Base-by-base conservation (phyloP, 2,113 vertebrate genomes). In the Leucoraja erinaceus region DNA sequence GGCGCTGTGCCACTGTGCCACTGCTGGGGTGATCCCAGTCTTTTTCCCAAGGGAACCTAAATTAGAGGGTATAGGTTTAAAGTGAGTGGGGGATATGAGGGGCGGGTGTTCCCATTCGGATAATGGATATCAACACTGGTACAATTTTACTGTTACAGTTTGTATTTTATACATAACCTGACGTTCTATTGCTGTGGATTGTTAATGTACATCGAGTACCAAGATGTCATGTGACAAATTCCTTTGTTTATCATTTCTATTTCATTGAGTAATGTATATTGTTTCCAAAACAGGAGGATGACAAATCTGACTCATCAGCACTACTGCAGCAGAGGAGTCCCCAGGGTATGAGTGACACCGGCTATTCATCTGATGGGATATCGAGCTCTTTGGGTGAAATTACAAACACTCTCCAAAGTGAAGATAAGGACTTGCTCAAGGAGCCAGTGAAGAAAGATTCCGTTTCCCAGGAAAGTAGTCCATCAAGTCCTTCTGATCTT, bases 401-500 rank as follows among this genome's bases (percentile, higher is more conserved):
- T 94, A 96, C 96, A 94, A 96, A 96, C 95, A 95, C 97, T 93
- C 95, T 96, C 94, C 95, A 95, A 93, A 95, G 95, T 95, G 97
- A 96, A 94, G 94, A 97, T 84, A 97, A 97, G 93, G 97, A 97
- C 93, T 95, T 96, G 38, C 94, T 95, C 68, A 97, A 96, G 94
- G 95, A 97, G 94, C 94, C 95, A 93, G 93, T 28, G 91, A 96
- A 97, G 93, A 97, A 96, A 95, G 97, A 97, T 63, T 94, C 93
- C 5, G 63, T 95, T 94, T 94, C 95, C 33, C 96, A 96, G 94
- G 97, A 97, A 94, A 95, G 94, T 75, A 98, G 97, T 94, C 98
- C 97, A 54, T 97, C 97, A 18, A 99, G 98, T 94, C 97, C 97
- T 56, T 97, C 98, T 93, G 98, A 98, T 94, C 95, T 99, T 77